Percentiles rank a stretch among this genome's conserved stretches.
These are phyloP conservation scores for Hydropsyche tenuis DNA, from an alignment of 1,140 invertebrate genomes.

Conservation along the genomic window DNA sequence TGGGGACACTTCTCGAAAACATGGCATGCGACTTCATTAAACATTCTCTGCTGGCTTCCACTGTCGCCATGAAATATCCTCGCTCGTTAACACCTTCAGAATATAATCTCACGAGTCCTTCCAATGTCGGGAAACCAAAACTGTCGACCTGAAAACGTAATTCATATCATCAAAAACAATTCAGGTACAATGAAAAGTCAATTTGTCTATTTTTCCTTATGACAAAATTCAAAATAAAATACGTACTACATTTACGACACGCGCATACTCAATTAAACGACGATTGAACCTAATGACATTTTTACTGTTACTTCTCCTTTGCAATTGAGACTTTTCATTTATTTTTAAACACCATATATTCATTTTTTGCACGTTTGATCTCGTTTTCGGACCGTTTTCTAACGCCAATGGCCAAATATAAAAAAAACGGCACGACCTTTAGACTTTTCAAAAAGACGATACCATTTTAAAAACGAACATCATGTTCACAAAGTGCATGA, in stretches of 20 bases:
- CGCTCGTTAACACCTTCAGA: constrained; percentile 73
- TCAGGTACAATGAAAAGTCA: background rate
- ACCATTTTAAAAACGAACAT: too few species aligned
- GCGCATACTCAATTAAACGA: background rate
- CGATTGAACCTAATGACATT: background rate
- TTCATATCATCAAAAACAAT: too few species aligned
- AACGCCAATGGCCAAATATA: background rate
- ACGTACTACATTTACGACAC: background rate
- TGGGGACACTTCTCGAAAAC: constrained; percentile 59
- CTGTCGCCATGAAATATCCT: constrained; percentile 72
- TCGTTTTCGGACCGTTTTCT: background rate
- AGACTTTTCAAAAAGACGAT: too few species aligned
- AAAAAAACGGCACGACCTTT: background rate
- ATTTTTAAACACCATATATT: background rate
- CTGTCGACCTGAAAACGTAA: constrained; percentile 57
- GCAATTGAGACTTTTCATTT: background rate
- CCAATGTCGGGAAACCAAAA: constrained; percentile 71
- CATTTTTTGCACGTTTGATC: background rate
- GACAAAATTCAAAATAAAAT: background rate
- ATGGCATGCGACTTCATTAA: constrained; percentile 63
- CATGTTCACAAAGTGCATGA: too few species aligned
- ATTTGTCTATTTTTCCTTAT: too few species aligned
- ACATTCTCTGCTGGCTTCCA: constrained; percentile 71
- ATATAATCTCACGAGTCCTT: constrained; percentile 72
- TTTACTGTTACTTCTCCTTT: background rate